Percentiles rank a stretch among this genome's conserved stretches.
These are phyloP conservation scores for Caloenas nicobarica DNA, from an alignment of 2,113 vertebrate species.

Conservation along the genomic window DNA sequence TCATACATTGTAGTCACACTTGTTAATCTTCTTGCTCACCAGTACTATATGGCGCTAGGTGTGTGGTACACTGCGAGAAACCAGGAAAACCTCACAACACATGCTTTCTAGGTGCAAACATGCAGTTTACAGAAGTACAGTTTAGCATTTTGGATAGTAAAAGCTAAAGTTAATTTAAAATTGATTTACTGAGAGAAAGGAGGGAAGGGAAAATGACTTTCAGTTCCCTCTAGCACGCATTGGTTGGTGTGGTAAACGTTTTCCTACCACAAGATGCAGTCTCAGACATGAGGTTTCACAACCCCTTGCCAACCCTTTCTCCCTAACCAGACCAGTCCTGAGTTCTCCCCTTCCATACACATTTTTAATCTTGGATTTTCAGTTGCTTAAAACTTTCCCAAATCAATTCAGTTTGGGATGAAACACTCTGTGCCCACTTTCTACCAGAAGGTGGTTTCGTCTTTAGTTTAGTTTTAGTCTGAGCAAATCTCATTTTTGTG, in stretches of 20 bases:
- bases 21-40: not conserved
- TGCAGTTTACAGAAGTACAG: not conserved
- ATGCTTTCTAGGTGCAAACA: conserved; percentile 8
- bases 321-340: not conserved
- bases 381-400: conserved; percentile 17
- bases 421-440: not conserved
- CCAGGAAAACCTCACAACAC: not conserved
- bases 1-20: not conserved
- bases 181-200: conserved; percentile 3
- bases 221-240: conserved; percentile 10
- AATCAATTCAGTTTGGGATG: not conserved
- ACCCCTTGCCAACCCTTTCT: conserved; percentile 29
- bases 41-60: not conserved
- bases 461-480: not conserved
- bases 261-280: conserved; percentile 57
- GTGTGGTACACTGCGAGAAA: conserved; percentile 19
- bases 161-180: conserved; percentile 7
- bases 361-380: not conserved
- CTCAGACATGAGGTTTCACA: conserved; percentile 64
- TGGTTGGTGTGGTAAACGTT: conserved; percentile 57
- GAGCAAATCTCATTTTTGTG: not conserved
- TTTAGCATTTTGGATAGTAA: not conserved
- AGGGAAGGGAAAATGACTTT: not conserved
- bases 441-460: not conserved
- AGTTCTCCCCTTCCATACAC: not conserved